A percentile compares a stretch with the other conserved stretches of the same genome.
These are phyloP conservation scores for Antechinus flavipes DNA, from an alignment of 2,113 vertebrate genomes.

Conservation along the genomic window DNA sequence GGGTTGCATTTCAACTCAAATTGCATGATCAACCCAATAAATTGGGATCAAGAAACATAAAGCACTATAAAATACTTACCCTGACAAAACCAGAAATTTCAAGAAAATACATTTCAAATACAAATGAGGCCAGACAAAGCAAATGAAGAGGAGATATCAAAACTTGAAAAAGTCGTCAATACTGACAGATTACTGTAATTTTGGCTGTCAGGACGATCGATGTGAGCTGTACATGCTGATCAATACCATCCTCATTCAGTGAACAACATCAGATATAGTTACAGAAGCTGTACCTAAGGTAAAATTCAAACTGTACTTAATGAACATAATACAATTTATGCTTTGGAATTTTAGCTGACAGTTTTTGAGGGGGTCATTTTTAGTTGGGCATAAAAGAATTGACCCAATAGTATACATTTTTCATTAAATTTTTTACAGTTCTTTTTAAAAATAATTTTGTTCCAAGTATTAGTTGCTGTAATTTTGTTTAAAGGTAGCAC, in stretches of 20 bases:
- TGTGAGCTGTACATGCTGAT: conserved; percentile 96
- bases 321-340: conserved; percentile 86
- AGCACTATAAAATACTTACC: conserved; percentile 76
- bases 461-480: conserved; percentile 44
- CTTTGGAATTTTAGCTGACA: conserved; percentile 82
- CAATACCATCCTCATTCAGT: conserved; percentile 94
- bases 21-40: conserved; percentile 86
- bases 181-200: conserved; percentile 99
- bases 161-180: conserved; percentile 94
- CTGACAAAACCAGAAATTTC: conserved; percentile 83
- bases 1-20: conserved; percentile 84
- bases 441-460: conserved; percentile 55
- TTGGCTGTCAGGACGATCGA: conserved; percentile 98
- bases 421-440: conserved; percentile 74
- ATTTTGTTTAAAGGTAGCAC: conserved; percentile 56
- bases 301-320: conserved; percentile 89
- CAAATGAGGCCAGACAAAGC: conserved; percentile 83
- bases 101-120: conserved; percentile 87
- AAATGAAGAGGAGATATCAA: conserved; percentile 87
- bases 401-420: conserved; percentile 56
- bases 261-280: conserved; percentile 87
- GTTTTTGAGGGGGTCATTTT: conserved; percentile 30
- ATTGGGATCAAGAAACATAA: conserved; percentile 82
- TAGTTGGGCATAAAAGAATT: conserved; percentile 68
- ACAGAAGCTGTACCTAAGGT: conserved; percentile 84